These are phyloP conservation scores for Syndactyla subalaris DNA, from an alignment of 2,797 vertebrate species.

Conservation along the genomic window DNA sequence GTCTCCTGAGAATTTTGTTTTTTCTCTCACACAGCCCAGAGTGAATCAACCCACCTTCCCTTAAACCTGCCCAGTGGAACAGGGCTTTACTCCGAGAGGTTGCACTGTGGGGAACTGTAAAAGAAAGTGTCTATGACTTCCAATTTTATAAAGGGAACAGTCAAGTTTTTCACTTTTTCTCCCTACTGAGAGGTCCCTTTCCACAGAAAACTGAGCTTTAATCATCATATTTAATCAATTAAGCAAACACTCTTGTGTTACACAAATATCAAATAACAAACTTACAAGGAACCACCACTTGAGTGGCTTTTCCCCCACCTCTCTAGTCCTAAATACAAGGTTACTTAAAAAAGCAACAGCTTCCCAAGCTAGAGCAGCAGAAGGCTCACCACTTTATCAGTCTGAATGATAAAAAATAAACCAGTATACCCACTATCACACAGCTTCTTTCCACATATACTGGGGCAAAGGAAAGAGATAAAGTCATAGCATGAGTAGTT, in stretches of 20 bases:
- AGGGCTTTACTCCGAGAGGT: background rate
- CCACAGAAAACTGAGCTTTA: background rate
- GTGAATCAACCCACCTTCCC: background rate
- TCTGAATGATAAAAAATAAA: rapidly evolving
- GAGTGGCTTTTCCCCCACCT: background rate
- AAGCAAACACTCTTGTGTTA: background rate
- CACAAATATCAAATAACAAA: background rate
- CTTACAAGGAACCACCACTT: background rate
- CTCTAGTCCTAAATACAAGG: background rate
- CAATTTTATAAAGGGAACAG: background rate
- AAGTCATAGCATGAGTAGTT: background rate
- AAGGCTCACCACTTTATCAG: background rate
- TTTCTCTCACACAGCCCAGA: background rate
- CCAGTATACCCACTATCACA: background rate
- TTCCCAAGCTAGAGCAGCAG: background rate
- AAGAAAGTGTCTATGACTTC: background rate
- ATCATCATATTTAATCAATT: background rate
- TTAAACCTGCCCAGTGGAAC: background rate
- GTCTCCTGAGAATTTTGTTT: background rate
- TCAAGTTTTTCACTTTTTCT: background rate
- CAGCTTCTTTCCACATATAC: background rate
- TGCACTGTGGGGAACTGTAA: rapidly evolving
- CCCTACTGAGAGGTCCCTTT: background rate
- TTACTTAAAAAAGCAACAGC: background rate
- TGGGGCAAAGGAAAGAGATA: background rate